Evolutionary conservation across 2,113 vertebrate genomes (phyloP), one percentile per base, ranked within the genome.

Genomic region (Falco punctatus): DNA sequence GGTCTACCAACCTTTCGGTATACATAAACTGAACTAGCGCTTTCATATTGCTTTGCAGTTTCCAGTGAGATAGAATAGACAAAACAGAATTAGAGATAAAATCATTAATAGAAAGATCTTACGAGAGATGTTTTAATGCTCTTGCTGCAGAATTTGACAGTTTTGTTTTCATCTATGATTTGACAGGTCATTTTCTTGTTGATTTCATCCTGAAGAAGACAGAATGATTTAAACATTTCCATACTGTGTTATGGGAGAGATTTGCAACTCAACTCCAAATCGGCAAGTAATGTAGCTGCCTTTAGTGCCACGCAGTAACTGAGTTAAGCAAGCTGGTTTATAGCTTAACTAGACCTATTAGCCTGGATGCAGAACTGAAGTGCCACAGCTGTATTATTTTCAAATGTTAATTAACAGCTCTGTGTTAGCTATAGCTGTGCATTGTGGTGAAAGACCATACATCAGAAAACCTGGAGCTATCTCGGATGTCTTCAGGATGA

Each of bases 241-340:
- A 7, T 49, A 22, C 5, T 5, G 8, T 38, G 4, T 65, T 24
- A 7, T 4, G 9, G 33, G 26, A 83, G 70, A 40, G 0, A 6
- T 24, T 35, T 58, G 26, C 35, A 69, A 19, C n/a, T 65, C n/a
- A 48, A 7, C 15, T 57, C 18, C 19, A 27, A 51, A 35, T 2
- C 32, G 30, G 20, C 33, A 66, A 78, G 38, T 10, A 67, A 46
- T 4, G n/a, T 7, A 42, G 32, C 13, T 74, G 30, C 54, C 23
- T 65, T 52, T 10, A 54, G 21, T 52, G 33, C 14, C 24, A 12
- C 19, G 14, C 33, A 16, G 23, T 32, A 65, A 14, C 33, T 33
- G 38, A 59, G 24, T 15, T 79, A 81, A 46, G 42, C 57, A 48
- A n/a, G 11, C 18, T 74, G 42, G 5, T 89, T 91, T 89, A 27